These are phyloP conservation scores for Amblyornis subalaris DNA, from an alignment of 2,113 vertebrate genomes.

Conservation along the genomic window DNA sequence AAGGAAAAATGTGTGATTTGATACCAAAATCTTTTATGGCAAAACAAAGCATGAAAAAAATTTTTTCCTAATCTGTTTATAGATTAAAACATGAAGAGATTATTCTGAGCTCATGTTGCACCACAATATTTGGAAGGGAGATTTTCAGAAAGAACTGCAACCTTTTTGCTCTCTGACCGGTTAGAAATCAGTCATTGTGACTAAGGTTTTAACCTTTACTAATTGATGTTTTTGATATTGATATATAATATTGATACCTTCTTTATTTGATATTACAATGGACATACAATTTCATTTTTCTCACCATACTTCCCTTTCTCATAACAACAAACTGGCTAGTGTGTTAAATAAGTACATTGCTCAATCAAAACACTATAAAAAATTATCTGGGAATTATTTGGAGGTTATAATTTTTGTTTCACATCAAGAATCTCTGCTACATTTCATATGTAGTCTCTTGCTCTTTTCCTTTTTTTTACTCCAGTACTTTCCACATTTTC, in stretches of 20 bases:
- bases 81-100: background rate
- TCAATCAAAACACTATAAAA: background rate
- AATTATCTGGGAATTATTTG: background rate
- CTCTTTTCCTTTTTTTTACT: background rate
- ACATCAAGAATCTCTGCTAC: background rate
- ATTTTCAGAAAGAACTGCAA: background rate
- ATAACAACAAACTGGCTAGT: background rate
- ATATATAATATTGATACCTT: background rate
- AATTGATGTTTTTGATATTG: background rate
- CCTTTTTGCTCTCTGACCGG: background rate
- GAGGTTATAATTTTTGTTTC: background rate
- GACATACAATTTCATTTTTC: background rate
- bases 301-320: background rate
- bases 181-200: background rate
- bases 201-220: background rate
- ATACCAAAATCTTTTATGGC: background rate
- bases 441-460: background rate
- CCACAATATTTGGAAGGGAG: background rate
- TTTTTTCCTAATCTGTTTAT: background rate
- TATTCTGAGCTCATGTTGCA: background rate
- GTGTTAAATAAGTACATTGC: background rate
- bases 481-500: background rate
- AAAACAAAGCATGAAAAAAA: background rate
- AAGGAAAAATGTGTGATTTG: background rate
- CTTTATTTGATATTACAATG: background rate